Conservation (phyloP, 2,113 vertebrate species). For the Centropristis striata region DNA sequence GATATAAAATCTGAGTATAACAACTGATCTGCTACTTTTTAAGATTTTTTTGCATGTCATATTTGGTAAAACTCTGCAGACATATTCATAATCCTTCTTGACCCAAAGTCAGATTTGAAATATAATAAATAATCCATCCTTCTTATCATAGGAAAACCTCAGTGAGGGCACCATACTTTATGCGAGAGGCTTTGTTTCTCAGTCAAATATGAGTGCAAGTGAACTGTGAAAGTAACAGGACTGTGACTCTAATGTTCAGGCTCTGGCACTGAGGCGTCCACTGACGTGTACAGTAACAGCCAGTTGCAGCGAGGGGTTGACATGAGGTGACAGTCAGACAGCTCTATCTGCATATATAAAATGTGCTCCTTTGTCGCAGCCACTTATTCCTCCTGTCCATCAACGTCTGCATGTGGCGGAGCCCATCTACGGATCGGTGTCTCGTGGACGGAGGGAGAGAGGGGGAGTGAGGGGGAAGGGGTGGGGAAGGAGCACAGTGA, state of each 20-base stretch:
- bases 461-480: fast-evolving
- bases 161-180: too few relatives aligned
- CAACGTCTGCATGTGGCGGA: conserved; percentile 48
- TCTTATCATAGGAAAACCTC: neutral
- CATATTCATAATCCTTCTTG: too few relatives aligned
- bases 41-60: too few relatives aligned
- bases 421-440: conserved; percentile 51
- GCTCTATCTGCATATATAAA: conserved; percentile 62
- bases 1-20: neutral
- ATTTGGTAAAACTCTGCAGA: too few relatives aligned
- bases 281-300: conserved; percentile 52
- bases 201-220: neutral
- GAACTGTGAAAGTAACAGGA: neutral
- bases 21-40: too few relatives aligned
- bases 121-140: neutral
- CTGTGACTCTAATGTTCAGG: neutral
- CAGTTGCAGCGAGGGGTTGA: conserved; percentile 35
- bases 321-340: conserved; percentile 61
- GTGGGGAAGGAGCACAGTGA: conserved; percentile 16
- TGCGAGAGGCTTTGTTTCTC: neutral
- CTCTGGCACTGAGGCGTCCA: conserved; percentile 12
- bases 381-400: conserved; percentile 67
- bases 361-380: conserved; percentile 69
- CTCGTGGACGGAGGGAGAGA: neutral
- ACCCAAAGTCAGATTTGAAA: neutral